These are phyloP conservation scores for Axinella damicornis DNA, from an alignment of 37 sponge, comb jelly and placozoan genomes.

Conservation along the genomic window DNA sequence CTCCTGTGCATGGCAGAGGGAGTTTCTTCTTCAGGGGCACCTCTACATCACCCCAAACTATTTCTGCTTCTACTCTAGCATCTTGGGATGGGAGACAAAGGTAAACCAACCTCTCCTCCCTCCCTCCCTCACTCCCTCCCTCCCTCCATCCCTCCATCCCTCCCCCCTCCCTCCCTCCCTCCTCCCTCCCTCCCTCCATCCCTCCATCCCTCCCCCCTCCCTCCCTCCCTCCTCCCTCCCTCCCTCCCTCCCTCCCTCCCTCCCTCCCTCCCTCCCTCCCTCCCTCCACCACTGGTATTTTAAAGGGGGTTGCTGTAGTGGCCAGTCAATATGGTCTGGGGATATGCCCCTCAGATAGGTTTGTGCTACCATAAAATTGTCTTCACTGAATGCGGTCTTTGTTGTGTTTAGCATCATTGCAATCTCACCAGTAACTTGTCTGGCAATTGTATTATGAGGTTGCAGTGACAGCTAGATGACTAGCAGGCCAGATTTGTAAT, in stretches of 20 bases:
- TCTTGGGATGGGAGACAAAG: conserved; percentile 67
- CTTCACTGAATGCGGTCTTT: too few relatives aligned
- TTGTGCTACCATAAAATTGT: too few relatives aligned
- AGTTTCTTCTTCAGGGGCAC: conserved; percentile 61
- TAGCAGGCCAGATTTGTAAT: too few relatives aligned
- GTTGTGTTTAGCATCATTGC: too few relatives aligned
- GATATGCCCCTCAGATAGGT: too few relatives aligned
- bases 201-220: neutral
- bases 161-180: neutral
- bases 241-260: neutral
- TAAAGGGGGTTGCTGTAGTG: too few relatives aligned
- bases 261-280: conserved; percentile 15
- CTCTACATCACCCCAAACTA: conserved; percentile 59
- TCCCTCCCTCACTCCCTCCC: too few relatives aligned
- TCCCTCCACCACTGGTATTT: too few relatives aligned
- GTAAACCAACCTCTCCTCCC: neutral
- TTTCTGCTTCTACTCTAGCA: conserved; percentile 70
- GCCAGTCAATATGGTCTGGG: too few relatives aligned
- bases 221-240: neutral
- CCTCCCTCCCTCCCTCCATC: conserved; percentile 3
- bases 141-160: neutral
- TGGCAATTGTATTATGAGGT: too few relatives aligned
- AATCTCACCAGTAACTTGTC: too few relatives aligned
- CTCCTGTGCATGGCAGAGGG: conserved; percentile 76
- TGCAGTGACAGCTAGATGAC: too few relatives aligned